Conservation (phyloP, 2,888 invertebrate genomes). For the Chymomyza procnemis region DNA sequence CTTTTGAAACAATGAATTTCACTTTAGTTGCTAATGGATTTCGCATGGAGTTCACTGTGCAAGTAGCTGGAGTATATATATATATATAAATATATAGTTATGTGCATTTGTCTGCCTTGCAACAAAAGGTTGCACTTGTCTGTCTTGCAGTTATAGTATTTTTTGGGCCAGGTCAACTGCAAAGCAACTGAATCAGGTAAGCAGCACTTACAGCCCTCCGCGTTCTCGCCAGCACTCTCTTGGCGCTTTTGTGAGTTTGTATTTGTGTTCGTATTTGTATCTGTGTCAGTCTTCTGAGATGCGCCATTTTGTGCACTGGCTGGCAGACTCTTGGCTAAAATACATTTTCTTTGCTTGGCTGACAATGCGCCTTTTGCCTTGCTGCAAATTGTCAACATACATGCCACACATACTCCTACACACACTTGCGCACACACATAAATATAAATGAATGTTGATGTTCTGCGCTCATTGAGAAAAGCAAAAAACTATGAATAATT, state of each 20-base stretch:
- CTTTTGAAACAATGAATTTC: slow-evolving; percentile 74
- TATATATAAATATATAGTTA: background rate
- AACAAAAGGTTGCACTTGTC: background rate
- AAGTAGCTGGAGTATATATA: background rate
- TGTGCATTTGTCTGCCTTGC: background rate
- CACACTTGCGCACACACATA: slow-evolving; percentile 30
- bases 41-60: slow-evolving; percentile 32
- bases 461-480: slow-evolving; percentile 60
- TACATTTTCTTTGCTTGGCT: slow-evolving; percentile 70
- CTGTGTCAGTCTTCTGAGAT: background rate
- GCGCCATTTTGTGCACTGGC: slow-evolving; percentile 16
- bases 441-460: slow-evolving; percentile 71
- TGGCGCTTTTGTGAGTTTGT: background rate
- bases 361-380: slow-evolving; percentile 23
- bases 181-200: slow-evolving; percentile 56
- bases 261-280: too few species aligned
- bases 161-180: slow-evolving; percentile 53
- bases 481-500: background rate
- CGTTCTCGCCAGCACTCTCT: too few species aligned
- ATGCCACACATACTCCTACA: background rate
- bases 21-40: slow-evolving; percentile 75
- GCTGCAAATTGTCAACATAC: slow-evolving; percentile 7
- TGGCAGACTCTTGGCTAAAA: slow-evolving; percentile 42
- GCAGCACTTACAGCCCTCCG: background rate
- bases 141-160: background rate